phyloP scores from a whole-genome alignment of 2,113 vertebrate genomes.

The Eudorcas thomsonii region DNA sequence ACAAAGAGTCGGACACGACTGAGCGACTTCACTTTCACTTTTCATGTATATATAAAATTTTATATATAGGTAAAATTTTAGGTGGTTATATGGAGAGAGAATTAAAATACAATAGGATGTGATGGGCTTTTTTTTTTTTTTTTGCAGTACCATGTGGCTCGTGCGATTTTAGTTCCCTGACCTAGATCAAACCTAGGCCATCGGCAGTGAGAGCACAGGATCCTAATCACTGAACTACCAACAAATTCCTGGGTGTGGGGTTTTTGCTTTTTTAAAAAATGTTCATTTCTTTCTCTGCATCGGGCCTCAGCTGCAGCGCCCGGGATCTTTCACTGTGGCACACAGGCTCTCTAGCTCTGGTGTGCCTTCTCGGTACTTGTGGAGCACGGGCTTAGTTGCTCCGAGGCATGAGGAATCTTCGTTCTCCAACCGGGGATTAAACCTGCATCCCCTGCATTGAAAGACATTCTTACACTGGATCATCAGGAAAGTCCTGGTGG shows the following conservation, averaged over 20 bases:
- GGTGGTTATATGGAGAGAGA: not conserved
- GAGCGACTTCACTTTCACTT: too few species aligned
- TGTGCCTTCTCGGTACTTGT: not conserved
- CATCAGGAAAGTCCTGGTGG: not conserved
- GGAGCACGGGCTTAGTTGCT: not conserved
- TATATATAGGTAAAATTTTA: not conserved
- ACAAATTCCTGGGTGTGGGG: not conserved
- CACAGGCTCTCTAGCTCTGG: not conserved
- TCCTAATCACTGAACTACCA: not conserved
- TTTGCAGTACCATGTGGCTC: not conserved
- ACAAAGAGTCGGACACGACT: too few species aligned
- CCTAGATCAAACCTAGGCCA: not conserved
- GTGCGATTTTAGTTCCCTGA: accelerated
- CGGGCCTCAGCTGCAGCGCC: not conserved
- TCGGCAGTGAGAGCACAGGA: not conserved
- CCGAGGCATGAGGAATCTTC: not conserved
- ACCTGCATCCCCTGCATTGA: not conserved
- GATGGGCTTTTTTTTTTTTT: not conserved
- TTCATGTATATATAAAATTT: not conserved
- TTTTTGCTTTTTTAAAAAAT: not conserved
- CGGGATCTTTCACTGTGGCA: not conserved
- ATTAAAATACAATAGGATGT: not conserved
- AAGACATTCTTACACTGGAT: not conserved
- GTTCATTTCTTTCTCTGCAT: not conserved
- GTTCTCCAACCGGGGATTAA: not conserved